Evolutionary conservation across 2,888 invertebrate genomes (phyloP).

Genomic region (Prosopocoilus inquinatus): DNA sequence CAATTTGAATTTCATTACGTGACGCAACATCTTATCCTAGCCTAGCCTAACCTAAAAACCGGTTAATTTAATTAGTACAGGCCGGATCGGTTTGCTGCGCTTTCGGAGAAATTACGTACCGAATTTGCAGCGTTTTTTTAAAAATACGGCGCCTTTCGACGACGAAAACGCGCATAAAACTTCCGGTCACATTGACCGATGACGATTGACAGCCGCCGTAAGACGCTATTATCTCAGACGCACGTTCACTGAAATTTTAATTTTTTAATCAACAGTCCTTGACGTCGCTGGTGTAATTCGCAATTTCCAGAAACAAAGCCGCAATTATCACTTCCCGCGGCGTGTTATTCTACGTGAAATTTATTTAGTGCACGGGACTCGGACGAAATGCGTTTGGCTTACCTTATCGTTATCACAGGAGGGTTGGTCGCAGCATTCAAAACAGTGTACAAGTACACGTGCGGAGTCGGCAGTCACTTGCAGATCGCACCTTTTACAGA

Average conservation of each 20-base stretch:
- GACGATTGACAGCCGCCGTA: not conserved
- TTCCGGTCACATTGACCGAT: not conserved
- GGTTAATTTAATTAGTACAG: not conserved
- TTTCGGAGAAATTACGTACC: not conserved
- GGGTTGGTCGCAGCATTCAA: slow-evolving; percentile 38
- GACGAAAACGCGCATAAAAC: not conserved
- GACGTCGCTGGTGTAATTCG: slow-evolving; percentile 36
- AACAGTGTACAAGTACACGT: slow-evolving; percentile 41
- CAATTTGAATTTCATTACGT: slow-evolving; percentile 18
- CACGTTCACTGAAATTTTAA: not conserved
- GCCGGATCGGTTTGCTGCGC: not conserved
- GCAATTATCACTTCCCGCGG: slow-evolving; percentile 32
- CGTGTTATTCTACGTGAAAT: slow-evolving; percentile 34
- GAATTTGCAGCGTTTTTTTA: not conserved
- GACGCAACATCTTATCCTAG: slow-evolving; percentile 25
- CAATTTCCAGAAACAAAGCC: slow-evolving; percentile 37
- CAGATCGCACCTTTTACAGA: slow-evolving; percentile 44
- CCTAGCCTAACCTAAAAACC: not conserved
- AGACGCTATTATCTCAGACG: not conserved
- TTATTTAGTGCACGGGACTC: slow-evolving; percentile 2
- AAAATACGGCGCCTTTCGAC: not conserved
- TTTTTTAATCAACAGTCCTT: not conserved
- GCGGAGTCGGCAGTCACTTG: slow-evolving; percentile 37
- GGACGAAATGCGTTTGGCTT: slow-evolving; percentile 2
- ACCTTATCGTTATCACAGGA: slow-evolving; percentile 5